Evolutionary conservation across 2,888 invertebrate genomes (phyloP).

Genomic region (Lepidocyrtinus sp.): DNA sequence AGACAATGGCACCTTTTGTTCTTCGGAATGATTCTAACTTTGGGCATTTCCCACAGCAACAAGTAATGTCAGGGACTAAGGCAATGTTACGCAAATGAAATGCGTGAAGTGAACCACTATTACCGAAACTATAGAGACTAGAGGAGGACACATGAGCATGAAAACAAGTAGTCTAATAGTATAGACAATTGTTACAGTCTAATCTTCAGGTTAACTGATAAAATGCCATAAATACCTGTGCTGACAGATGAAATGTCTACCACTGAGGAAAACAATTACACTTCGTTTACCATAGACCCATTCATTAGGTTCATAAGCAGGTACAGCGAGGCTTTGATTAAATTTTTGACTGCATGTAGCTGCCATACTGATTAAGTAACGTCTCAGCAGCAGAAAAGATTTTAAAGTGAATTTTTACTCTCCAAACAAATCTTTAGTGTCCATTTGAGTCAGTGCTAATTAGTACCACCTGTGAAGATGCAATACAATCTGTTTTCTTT

Average conservation of each 20-base stretch:
- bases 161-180: constrained; percentile 30
- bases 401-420: not conserved
- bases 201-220: constrained; percentile 24
- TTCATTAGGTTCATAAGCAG: too few species aligned
- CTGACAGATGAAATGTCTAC: constrained; percentile 42
- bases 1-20: constrained; percentile 2
- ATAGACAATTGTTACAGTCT: constrained; percentile 30
- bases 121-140: too few species aligned
- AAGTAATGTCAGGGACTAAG: not conserved
- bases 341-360: too few species aligned
- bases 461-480: constrained; percentile 44
- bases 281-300: too few species aligned
- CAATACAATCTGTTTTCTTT: not conserved
- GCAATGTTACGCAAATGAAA: too few species aligned
- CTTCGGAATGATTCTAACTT: constrained; percentile 17
- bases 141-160: not conserved
- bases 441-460: constrained; percentile 34
- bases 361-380: too few species aligned
- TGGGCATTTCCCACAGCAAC: constrained; percentile 4
- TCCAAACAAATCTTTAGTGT: constrained; percentile 29
- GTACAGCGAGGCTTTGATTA: too few species aligned
- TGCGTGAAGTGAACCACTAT: constrained; percentile 22
- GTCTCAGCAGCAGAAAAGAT: too few species aligned
- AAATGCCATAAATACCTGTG: constrained; percentile 43
- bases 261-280: constrained; percentile 14